phyloP scores from a whole-genome alignment of 2,113 vertebrate genomes.

The Asarcornis scutulata region DNA sequence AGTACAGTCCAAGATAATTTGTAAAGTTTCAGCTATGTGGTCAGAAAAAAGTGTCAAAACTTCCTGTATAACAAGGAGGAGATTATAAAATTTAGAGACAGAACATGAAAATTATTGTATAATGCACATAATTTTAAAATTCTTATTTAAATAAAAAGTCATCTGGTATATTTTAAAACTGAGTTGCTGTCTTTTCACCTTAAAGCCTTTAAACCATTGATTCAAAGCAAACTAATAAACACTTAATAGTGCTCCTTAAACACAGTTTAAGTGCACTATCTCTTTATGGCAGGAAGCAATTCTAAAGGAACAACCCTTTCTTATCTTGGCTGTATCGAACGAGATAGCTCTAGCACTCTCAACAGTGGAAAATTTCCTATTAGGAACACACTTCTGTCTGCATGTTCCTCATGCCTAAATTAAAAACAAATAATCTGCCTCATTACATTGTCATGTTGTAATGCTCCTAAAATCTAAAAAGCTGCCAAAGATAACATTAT shows the following conservation, averaged over 20 bases:
- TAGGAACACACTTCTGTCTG: not conserved
- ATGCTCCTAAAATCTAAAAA: not conserved
- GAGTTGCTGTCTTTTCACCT: not conserved
- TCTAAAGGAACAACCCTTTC: not conserved
- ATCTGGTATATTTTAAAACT: not conserved
- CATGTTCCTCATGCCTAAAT: not conserved
- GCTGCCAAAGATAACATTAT: conserved; percentile 6
- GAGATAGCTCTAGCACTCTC: not conserved
- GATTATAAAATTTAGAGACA: not conserved
- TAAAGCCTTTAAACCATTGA: not conserved
- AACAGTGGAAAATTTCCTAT: not conserved
- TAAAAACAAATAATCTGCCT: not conserved
- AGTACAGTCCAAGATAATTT: not conserved
- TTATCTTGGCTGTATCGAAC: conserved; percentile 20
- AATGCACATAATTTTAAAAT: not conserved
- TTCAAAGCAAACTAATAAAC: not conserved
- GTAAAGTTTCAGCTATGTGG: not conserved
- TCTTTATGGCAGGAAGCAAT: conserved; percentile 1
- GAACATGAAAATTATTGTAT: not conserved
- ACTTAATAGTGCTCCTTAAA: not conserved
- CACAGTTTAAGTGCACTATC: not conserved
- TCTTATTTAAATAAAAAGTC: not conserved
- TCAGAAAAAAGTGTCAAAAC: not conserved
- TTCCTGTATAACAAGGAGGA: not conserved
- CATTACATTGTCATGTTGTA: not conserved